Percentiles rank a stretch among this genome's conserved stretches.
Evolutionary conservation across 2,113 vertebrate genomes (phyloP).

Genomic region (Amphiprion ocellaris): DNA sequence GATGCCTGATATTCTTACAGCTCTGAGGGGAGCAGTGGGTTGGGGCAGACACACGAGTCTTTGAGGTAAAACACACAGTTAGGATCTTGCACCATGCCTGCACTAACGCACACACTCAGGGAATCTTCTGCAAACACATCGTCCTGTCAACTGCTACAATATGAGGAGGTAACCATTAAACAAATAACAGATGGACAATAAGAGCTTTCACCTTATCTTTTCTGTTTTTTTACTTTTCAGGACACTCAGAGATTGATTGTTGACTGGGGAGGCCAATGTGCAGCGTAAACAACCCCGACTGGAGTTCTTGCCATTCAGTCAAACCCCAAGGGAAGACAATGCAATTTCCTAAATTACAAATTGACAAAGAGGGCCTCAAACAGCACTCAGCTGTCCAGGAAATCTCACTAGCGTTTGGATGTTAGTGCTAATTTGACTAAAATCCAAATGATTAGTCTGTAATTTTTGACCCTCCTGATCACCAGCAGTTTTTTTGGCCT

Average conservation of each 20-base stretch:
- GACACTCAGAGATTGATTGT: conserved; percentile 67
- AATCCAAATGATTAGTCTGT: conserved; percentile 56
- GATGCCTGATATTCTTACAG: conserved; percentile 70
- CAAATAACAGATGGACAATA: conserved; percentile 56
- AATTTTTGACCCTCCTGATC: conserved; percentile 35
- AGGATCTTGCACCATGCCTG: conserved; percentile 18
- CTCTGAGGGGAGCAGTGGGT: conserved; percentile 46
- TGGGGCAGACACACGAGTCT: conserved; percentile 45
- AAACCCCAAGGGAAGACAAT: conserved; percentile 71
- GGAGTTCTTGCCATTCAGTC: conserved; percentile 39
- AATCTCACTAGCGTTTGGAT: conserved; percentile 39
- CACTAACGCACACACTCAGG: conserved; percentile 13
- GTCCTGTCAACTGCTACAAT: conserved; percentile 44
- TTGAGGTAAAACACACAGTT: conserved; percentile 60
- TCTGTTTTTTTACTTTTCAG: conserved; percentile 13
- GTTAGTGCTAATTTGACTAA: conserved; percentile 69
- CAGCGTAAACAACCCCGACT: conserved; percentile 70
- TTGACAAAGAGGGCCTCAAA: conserved; percentile 70
- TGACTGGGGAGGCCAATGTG: conserved; percentile 64
- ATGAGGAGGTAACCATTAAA: conserved; percentile 55
- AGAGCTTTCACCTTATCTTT: conserved; percentile 48
- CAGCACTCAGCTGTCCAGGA: conserved; percentile 26
- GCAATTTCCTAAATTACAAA: conserved; percentile 80
- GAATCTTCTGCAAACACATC: conserved; percentile 18
- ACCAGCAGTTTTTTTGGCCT: conserved; percentile 25